phyloP scores from a whole-genome alignment of 2,113 vertebrate species.

The Rousettus leschenaultii region DNA sequence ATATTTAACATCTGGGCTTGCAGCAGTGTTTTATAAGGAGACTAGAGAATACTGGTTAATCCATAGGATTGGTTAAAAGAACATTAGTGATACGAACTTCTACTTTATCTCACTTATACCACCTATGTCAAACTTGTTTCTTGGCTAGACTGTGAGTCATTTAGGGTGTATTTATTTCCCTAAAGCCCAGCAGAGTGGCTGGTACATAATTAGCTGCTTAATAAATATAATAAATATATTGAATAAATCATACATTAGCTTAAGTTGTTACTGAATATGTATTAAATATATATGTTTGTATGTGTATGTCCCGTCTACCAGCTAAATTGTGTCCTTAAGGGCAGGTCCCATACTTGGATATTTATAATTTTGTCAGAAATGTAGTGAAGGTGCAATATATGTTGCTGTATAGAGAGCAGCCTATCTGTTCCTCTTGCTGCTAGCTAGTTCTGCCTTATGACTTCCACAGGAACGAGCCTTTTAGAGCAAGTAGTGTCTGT shows the following conservation, averaged over 20 bases:
- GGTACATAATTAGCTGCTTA: neutral
- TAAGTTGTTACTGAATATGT: constrained; percentile 21
- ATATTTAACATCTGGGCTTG: neutral
- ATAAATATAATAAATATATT: neutral
- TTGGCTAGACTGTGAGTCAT: constrained; percentile 44
- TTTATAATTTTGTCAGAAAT: neutral
- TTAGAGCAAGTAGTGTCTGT: neutral
- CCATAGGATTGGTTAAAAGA: neutral
- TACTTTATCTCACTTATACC: neutral
- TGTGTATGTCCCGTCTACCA: constrained; percentile 8
- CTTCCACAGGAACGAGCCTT: neutral
- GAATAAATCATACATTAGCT: constrained; percentile 23
- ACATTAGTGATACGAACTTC: neutral
- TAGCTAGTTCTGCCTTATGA: neutral
- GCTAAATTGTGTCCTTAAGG: constrained; percentile 5
- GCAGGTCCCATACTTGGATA: neutral
- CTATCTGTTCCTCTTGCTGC: neutral
- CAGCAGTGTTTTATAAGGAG: neutral
- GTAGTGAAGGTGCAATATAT: neutral
- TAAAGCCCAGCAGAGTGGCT: neutral
- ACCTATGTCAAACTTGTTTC: neutral
- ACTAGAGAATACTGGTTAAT: neutral
- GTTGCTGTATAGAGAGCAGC: neutral
- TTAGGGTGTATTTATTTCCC: neutral
- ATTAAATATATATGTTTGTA: neutral